phyloP scores from a whole-genome alignment of 35 echinoderm and acorn worm genomes.

The Ptychodera flava region DNA sequence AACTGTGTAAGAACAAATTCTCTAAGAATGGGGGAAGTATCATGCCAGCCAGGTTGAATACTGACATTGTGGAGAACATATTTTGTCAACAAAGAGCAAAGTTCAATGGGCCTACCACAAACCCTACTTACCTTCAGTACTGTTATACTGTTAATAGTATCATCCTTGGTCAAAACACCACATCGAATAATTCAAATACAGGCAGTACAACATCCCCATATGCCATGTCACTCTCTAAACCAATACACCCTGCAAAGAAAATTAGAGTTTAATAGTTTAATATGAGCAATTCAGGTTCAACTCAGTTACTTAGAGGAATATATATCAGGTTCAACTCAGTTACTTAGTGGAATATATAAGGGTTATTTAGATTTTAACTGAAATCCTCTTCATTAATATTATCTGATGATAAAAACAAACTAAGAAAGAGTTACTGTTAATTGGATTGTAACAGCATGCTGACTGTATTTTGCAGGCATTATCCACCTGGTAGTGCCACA shows the following conservation, averaged over 20 bases:
- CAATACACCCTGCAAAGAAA: neutral
- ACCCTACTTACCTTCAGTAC: conserved; percentile 2
- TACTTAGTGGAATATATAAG: neutral
- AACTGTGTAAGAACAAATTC: conserved; percentile 13
- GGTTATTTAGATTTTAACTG: neutral
- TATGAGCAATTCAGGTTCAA: neutral
- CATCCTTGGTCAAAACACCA: conserved; percentile 11
- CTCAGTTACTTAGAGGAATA: too few relatives aligned
- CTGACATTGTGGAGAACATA: conserved; percentile 20
- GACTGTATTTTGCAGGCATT: too few relatives aligned
- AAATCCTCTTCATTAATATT: too few relatives aligned
- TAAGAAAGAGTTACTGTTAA: neutral
- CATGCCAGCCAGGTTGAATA: conserved; percentile 22
- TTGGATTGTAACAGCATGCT: neutral
- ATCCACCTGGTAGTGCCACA: too few relatives aligned
- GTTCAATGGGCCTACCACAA: conserved; percentile 16
- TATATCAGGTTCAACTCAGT: neutral
- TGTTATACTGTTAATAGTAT: conserved; percentile 11
- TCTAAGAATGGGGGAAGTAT: conserved; percentile 13
- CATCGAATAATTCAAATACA: neutral
- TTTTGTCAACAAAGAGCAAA: conserved; percentile 20
- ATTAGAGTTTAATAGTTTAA: neutral
- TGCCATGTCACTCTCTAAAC: neutral
- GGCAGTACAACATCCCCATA: neutral
- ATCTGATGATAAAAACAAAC: neutral